phyloP scores from a whole-genome alignment of 2,113 vertebrate species.

The Hypocryptadius cinnamomeus region DNA sequence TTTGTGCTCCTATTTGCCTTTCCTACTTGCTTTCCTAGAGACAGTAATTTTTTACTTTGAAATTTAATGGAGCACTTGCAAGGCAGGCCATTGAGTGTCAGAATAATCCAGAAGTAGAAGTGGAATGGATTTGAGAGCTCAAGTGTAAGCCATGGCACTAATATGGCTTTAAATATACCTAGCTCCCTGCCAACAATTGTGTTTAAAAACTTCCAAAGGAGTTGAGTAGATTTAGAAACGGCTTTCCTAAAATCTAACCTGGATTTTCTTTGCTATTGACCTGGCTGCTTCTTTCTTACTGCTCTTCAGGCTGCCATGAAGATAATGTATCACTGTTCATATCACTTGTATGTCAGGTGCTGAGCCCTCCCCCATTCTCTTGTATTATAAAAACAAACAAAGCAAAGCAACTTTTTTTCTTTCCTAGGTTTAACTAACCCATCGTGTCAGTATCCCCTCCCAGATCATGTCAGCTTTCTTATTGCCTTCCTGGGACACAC shows the following conservation, averaged over 20 bases:
- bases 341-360: not conserved
- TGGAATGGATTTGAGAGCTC: not conserved
- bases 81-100: not conserved
- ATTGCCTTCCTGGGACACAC: not conserved
- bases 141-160: not conserved
- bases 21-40: not conserved
- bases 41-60: not conserved
- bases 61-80: not conserved
- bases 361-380: fast-evolving
- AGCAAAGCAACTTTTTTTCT: not conserved
- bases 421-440: not conserved
- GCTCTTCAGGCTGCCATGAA: not conserved
- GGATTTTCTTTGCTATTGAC: not conserved
- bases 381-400: not conserved
- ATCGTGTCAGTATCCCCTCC: not conserved
- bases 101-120: not conserved
- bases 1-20: not conserved
- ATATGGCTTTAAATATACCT: not conserved
- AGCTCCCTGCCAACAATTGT: not conserved
- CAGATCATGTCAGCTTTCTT: not conserved
- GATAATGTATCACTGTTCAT: not conserved
- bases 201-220: not conserved
- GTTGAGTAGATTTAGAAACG: not conserved
- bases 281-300: not conserved
- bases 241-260: not conserved